Percentiles rank a stretch among this genome's conserved stretches.
phyloP scores from a whole-genome alignment of 2,113 vertebrate genomes.

The Shinisaurus crocodilurus region DNA sequence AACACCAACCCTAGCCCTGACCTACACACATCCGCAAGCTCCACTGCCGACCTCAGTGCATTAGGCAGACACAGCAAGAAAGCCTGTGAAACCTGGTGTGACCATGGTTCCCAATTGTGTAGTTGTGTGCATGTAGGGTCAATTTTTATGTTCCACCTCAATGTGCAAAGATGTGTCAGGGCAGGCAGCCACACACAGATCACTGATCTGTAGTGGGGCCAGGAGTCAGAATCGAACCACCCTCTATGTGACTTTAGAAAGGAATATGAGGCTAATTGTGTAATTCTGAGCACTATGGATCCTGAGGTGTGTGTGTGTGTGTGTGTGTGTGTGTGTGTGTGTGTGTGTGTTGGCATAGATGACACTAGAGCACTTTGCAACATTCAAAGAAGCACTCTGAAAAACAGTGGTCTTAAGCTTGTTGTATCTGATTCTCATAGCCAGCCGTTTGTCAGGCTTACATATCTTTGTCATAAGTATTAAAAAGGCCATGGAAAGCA shows the following conservation, averaged over 20 bases:
- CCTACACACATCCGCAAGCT: background rate
- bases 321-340: background rate
- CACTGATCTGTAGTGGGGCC: background rate
- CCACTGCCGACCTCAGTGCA: background rate
- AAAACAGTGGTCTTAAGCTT: conserved; percentile 13
- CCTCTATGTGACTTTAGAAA: background rate
- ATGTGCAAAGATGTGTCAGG: background rate
- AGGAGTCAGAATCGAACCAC: background rate
- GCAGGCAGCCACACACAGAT: background rate
- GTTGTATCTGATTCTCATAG: conserved; percentile 48
- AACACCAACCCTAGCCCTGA: background rate
- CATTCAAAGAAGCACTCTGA: conserved; percentile 30
- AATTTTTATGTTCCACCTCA: background rate
- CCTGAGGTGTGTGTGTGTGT: background rate
- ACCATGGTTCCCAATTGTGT: too few species aligned
- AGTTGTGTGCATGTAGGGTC: background rate
- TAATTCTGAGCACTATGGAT: background rate
- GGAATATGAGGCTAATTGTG: background rate
- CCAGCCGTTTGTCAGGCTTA: conserved; percentile 35
- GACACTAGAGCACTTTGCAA: conserved; percentile 1
- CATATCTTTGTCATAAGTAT: conserved; percentile 41
- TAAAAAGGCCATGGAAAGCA: conserved; percentile 40
- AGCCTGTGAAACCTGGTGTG: background rate
- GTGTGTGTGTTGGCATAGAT: conserved; percentile 19
- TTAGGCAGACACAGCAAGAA: background rate